These are phyloP conservation scores for Leucophora obtusa DNA, from an alignment of 2,888 invertebrate genomes.

Conservation along the genomic window DNA sequence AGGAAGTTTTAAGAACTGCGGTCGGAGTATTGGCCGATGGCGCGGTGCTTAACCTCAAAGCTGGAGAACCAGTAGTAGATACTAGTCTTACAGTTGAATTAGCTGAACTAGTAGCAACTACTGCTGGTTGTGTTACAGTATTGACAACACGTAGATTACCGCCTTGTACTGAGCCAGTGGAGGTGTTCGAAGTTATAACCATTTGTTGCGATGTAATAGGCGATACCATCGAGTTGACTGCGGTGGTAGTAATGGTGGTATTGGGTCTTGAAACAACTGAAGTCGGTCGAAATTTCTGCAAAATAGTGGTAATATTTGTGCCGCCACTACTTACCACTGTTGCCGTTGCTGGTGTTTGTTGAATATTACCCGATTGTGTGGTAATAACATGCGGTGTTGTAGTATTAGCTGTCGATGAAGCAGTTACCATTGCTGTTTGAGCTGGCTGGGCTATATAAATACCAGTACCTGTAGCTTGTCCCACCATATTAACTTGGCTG, in stretches of 20 bases:
- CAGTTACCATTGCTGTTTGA: conserved; percentile 44
- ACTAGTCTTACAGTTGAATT: conserved; percentile 76
- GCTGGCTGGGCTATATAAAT: conserved; percentile 50
- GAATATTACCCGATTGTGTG: conserved; percentile 55
- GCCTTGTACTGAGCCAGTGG: conserved; percentile 12
- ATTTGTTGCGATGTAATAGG: conserved; percentile 59
- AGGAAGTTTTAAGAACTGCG: conserved; percentile 71
- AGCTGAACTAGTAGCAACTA: conserved; percentile 69
- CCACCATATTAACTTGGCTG: conserved; percentile 9
- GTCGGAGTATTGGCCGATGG: conserved; percentile 70
- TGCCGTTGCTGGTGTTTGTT: conserved; percentile 67
- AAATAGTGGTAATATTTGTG: conserved; percentile 65
- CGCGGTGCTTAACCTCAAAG: conserved; percentile 74
- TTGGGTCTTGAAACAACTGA: conserved; percentile 67
- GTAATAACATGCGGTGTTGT: conserved; percentile 42
- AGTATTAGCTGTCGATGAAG: conserved; percentile 37
- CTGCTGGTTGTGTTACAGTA: conserved; percentile 59
- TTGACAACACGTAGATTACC: conserved; percentile 68
- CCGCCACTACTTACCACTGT: conserved; percentile 69
- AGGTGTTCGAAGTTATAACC: conserved; percentile 54
- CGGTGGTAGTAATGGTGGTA: conserved; percentile 58
- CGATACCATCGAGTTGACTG: conserved; percentile 47
- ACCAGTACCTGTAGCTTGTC: conserved; percentile 40
- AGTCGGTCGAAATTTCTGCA: conserved; percentile 74
- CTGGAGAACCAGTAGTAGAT: conserved; percentile 73